Percentiles rank a stretch among this genome's conserved stretches.
phyloP scores from a whole-genome alignment of 2,113 vertebrate genomes.

The Mola mola region DNA sequence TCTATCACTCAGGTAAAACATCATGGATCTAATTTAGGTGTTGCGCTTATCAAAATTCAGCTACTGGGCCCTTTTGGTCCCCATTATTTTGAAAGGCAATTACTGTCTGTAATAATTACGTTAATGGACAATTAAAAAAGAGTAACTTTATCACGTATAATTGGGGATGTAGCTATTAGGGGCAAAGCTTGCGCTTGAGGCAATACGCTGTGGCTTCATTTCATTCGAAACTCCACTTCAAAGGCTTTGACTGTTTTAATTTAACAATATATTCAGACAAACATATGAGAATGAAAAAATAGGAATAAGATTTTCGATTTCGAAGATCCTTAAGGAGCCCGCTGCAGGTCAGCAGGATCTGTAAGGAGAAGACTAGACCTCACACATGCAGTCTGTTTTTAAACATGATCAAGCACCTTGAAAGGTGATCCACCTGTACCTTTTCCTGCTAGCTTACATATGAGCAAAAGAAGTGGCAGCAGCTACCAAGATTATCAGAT shows the following conservation, averaged over 20 bases:
- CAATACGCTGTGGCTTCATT: constrained; percentile 32
- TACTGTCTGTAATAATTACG: constrained; percentile 68
- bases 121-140: constrained; percentile 68
- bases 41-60: constrained; percentile 63
- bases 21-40: constrained; percentile 60
- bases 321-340: too few species aligned
- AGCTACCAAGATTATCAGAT: too few species aligned
- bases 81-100: constrained; percentile 75
- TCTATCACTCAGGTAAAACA: constrained; percentile 70
- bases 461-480: too few species aligned
- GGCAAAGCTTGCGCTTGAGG: constrained; percentile 48
- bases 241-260: constrained; percentile 49
- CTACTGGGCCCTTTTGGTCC: constrained; percentile 51
- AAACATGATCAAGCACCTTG: too few species aligned
- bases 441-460: too few species aligned
- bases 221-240: constrained; percentile 42
- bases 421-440: too few species aligned
- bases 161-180: constrained; percentile 61
- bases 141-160: constrained; percentile 66
- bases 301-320: too few species aligned
- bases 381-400: too few species aligned
- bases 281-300: constrained; percentile 5
- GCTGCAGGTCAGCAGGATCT: too few species aligned
- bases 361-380: too few species aligned
- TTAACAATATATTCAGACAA: constrained; percentile 23